Evolutionary conservation across 2,888 invertebrate species (phyloP), one percentile per base, ranked within the genome.

Genomic region (Gerris lacustris): DNA sequence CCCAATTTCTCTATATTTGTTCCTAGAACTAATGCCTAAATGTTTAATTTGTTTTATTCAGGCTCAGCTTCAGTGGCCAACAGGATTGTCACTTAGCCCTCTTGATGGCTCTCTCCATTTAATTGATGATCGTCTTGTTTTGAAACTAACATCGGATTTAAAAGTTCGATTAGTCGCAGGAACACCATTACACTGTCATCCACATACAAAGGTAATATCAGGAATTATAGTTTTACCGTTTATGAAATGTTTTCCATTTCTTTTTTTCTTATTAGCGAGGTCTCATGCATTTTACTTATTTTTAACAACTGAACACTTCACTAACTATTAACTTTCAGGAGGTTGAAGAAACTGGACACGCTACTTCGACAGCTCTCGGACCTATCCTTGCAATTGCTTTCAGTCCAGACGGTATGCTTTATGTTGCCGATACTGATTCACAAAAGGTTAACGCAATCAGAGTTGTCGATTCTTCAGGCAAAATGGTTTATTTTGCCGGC

Each of bases 61-160:
- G 84, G 87, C 96, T 5, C 94, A 95, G 79, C 83, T 97, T 11
- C 94, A 95, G 79, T 99, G 98, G 98, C 98, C 99, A 2, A 96
- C 96, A n/a, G 94, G 95, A 43, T 83, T 99, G 73, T 91, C 96
- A 0, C 83, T 98, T 68, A 96, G 96, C 79, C 96, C 96, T 0
- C 82, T 97, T 18, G 97, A 98, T 79, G 95, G 95, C 69, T 90
- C 93, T 0, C 82, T 99, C 9, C 94, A 97, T 80, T 95, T 99
- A 77, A 92, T 98, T 75, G 99, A 99, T 79, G 95, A 96, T 79
- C 88, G 95, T 76, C 87, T 96, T 67, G 93, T 97, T 4, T 83
- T 96, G 47, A 93, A 94, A 79, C 83, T 97, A 67, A 96, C 96
- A 0, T 90, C 91, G 43, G 95, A 96, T 79, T 88, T 92, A 84